Percentiles rank a stretch among this genome's conserved stretches.
Conservation (phyloP, 2,888 invertebrate genomes). For the Heliconius erato region DNA sequence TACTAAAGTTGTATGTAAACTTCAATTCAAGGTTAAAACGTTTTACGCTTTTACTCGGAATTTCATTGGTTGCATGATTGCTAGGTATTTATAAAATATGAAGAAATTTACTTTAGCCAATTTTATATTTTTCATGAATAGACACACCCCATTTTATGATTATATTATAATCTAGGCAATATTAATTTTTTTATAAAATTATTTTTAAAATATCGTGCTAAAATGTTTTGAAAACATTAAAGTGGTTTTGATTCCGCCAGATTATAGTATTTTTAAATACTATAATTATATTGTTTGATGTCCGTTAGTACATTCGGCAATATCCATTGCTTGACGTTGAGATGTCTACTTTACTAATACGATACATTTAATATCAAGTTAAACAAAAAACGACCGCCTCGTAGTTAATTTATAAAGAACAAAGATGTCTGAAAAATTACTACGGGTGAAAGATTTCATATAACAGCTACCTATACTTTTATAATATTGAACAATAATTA, state of each 20-base stretch:
- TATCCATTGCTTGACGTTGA: too few relatives aligned
- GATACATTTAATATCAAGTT: background rate
- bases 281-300: background rate
- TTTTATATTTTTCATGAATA: background rate
- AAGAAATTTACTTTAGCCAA: too few relatives aligned
- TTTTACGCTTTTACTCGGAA: constrained; percentile 6
- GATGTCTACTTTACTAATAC: too few relatives aligned
- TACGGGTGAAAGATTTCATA: background rate
- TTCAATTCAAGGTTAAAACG: constrained; percentile 7
- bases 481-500: background rate
- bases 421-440: background rate
- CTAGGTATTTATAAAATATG: background rate
- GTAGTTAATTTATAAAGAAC: constrained; percentile 1
- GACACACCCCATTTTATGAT: background rate
- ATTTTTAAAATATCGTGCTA: background rate
- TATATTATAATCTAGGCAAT: background rate
- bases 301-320: background rate
- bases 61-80: constrained; percentile 8
- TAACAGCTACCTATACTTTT: background rate
- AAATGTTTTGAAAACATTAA: too few relatives aligned
- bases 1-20: constrained; percentile 15
- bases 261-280: too few relatives aligned
- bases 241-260: too few relatives aligned
- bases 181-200: background rate
- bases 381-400: background rate